Percentiles rank a stretch among this genome's conserved stretches.
phyloP scores from a whole-genome alignment of 1,140 invertebrate genomes.

The Brachionus sp. region DNA sequence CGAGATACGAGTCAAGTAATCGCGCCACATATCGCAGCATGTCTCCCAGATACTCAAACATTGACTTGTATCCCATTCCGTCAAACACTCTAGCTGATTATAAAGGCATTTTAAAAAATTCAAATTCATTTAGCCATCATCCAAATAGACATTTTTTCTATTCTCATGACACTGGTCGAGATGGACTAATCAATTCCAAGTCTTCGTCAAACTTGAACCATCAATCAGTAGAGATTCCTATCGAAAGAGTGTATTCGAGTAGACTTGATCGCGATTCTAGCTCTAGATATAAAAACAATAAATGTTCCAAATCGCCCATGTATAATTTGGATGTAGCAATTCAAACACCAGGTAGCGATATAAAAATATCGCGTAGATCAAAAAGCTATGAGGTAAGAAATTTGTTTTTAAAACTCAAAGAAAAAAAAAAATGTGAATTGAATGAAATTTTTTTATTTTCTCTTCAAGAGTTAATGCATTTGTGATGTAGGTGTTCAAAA shows the following conservation, averaged over 20 bases:
- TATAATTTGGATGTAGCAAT: slow-evolving; percentile 20
- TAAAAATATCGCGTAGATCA: slow-evolving; percentile 24
- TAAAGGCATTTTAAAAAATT: neutral
- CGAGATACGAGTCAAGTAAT: neutral
- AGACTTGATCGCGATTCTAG: neutral
- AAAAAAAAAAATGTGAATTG: neutral
- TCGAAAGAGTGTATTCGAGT: slow-evolving; percentile 24
- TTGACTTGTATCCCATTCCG: neutral
- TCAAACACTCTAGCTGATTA: neutral
- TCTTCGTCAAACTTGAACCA: neutral
- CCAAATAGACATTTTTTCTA: neutral
- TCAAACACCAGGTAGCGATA: slow-evolving; percentile 6
- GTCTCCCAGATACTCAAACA: neutral
- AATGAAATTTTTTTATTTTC: neutral
- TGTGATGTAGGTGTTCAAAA: neutral
- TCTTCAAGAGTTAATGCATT: neutral
- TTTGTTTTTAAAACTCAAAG: neutral
- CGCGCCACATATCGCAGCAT: neutral
- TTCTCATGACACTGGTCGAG: neutral
- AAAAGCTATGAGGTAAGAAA: slow-evolving; percentile 44
- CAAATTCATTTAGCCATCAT: neutral
- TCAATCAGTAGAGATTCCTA: slow-evolving; percentile 6
- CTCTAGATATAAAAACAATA: neutral
- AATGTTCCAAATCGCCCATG: neutral
- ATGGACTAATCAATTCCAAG: neutral